These are phyloP conservation scores for Nixonia krombeini DNA, from an alignment of 1,140 invertebrate species.

Conservation along the genomic window DNA sequence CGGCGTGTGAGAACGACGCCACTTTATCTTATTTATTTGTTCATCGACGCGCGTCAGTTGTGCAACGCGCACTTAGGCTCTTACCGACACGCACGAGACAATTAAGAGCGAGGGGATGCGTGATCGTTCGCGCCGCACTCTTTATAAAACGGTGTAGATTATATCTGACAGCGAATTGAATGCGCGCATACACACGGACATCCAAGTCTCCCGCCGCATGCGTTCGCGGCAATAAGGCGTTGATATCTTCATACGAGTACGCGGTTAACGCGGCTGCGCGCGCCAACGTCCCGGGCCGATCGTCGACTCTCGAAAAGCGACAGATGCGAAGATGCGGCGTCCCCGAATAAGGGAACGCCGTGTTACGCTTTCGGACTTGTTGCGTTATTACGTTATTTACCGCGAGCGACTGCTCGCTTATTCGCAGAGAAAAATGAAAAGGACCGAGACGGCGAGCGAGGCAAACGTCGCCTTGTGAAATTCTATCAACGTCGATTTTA, in stretches of 20 bases:
- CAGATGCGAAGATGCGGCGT: not conserved
- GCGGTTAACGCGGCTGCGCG: not conserved
- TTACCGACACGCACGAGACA: conserved; percentile 21
- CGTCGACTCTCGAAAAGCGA: not conserved
- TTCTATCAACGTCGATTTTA: too few relatives aligned
- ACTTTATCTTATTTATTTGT: too few relatives aligned
- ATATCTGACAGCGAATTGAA: conserved; percentile 27
- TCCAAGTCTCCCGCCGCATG: conserved; percentile 53
- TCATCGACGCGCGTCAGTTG: too few relatives aligned
- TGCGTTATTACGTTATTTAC: not conserved
- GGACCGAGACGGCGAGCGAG: too few relatives aligned
- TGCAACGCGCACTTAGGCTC: conserved; percentile 26
- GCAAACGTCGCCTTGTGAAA: too few relatives aligned
- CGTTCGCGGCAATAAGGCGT: conserved; percentile 43
- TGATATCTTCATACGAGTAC: conserved; percentile 55
- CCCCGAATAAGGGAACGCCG: conserved; percentile 2
- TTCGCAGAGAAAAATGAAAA: too few relatives aligned
- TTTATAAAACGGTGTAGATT: conserved; percentile 26
- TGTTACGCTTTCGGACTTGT: not conserved
- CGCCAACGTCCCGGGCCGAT: not conserved
- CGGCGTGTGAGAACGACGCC: too few relatives aligned
- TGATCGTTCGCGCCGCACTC: conserved; percentile 16
- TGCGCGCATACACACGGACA: conserved; percentile 27
- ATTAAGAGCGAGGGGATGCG: conserved; percentile 19
- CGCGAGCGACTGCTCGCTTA: not conserved